phyloP scores from a whole-genome alignment of 2,797 vertebrate genomes.

The Peromyscus melanophrys region DNA sequence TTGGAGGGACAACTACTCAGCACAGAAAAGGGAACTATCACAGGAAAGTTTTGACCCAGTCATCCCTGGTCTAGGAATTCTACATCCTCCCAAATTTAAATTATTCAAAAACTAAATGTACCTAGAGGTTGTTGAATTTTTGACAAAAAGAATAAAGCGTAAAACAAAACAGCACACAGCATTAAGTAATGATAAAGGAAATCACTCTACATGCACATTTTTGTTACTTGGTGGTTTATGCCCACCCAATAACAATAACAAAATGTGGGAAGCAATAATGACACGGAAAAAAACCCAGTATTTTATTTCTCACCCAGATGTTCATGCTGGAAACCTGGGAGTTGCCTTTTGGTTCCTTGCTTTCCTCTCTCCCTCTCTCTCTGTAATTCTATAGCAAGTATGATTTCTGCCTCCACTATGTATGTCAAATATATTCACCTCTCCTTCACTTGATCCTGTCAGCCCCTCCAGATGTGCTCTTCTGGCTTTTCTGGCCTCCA shows the following conservation, averaged over 20 bases:
- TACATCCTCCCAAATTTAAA: neutral
- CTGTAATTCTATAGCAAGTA: neutral
- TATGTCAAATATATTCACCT: neutral
- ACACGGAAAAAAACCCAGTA: neutral
- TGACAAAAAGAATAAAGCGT: conserved; percentile 24
- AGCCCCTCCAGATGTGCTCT: neutral
- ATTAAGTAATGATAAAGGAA: neutral
- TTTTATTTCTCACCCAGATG: neutral
- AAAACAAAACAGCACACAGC: neutral
- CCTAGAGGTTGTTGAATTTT: conserved; percentile 1
- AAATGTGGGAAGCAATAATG: neutral
- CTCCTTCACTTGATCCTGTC: neutral
- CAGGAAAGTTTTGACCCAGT: neutral
- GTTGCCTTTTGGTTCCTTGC: neutral
- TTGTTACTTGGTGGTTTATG: neutral
- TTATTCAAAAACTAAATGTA: conserved; percentile 9
- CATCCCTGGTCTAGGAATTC: neutral
- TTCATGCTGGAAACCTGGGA: neutral
- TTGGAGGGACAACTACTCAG: neutral
- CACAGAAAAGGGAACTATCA: neutral
- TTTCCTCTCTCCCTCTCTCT: neutral
- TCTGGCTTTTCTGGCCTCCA: neutral
- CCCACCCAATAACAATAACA: no score
- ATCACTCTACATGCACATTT: neutral
- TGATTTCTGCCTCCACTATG: neutral